Conservation (phyloP, 1,140 invertebrate genomes). For the Stegodyphus dumicola region DNA sequence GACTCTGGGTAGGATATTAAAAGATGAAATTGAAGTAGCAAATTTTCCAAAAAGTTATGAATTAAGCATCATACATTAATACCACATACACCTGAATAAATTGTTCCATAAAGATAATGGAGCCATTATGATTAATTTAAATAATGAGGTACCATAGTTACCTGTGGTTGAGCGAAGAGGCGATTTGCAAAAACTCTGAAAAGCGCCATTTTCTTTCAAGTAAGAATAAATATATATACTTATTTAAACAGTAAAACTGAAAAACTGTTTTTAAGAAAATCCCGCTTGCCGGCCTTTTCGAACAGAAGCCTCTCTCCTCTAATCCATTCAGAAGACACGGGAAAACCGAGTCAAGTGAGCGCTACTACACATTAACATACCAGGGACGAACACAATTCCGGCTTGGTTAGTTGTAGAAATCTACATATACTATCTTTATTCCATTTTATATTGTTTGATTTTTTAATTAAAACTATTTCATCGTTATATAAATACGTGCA, state of each 20-base stretch:
- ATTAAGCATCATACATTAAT: no score
- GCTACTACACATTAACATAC: slow-evolving; percentile 3
- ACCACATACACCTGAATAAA: no score
- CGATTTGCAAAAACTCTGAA: slow-evolving; percentile 52
- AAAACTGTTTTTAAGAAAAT: neutral
- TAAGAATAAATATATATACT: neutral
- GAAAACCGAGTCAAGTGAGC: slow-evolving; percentile 27
- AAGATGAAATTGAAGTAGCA: no score
- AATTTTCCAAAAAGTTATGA: no score
- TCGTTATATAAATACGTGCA: neutral
- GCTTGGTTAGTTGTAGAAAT: neutral
- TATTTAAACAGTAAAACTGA: neutral
- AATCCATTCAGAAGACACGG: slow-evolving; percentile 40
- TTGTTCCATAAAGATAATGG: no score
- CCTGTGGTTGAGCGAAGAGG: slow-evolving; percentile 54
- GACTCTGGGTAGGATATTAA: no score
- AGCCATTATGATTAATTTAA: no score
- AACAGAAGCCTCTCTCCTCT: slow-evolving; percentile 2
- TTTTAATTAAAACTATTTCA: neutral
- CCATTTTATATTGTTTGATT: neutral
- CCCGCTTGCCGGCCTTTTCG: neutral
- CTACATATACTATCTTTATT: neutral
- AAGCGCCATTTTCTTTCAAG: slow-evolving; percentile 56
- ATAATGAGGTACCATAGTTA: slow-evolving; percentile 27
- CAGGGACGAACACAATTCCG: neutral